These are phyloP conservation scores for Micropoecilia bifurca DNA, from an alignment of 2,797 vertebrate genomes.

Conservation along the genomic window DNA sequence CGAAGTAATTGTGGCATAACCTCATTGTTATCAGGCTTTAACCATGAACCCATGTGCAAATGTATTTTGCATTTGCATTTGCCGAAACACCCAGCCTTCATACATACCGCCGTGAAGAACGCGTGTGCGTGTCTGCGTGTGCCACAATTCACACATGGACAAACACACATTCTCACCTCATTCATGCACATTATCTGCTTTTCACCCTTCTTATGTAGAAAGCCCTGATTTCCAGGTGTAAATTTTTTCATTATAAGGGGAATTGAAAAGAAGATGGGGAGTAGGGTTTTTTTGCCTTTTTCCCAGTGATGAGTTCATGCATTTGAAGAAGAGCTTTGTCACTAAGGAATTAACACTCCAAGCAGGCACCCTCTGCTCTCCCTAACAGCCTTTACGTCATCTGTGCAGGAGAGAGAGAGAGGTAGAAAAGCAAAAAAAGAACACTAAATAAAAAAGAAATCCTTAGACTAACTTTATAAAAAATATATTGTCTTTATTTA, in stretches of 20 bases:
- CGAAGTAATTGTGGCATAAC: constrained; percentile 35
- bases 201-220: constrained; percentile 69
- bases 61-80: constrained; percentile 58
- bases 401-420: constrained; percentile 34
- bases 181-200: constrained; percentile 71
- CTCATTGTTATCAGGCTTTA: constrained; percentile 33
- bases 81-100: constrained; percentile 55
- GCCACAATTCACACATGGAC: constrained; percentile 25
- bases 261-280: constrained; percentile 80
- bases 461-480: constrained; percentile 22
- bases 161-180: constrained; percentile 58
- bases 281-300: constrained; percentile 61
- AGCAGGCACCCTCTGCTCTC: constrained; percentile 71
- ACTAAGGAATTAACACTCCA: constrained; percentile 81
- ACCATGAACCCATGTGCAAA: constrained; percentile 56
- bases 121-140: neutral
- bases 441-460: constrained; percentile 19
- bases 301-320: constrained; percentile 81
- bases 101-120: constrained; percentile 52
- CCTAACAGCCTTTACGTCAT: constrained; percentile 72
- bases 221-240: constrained; percentile 80
- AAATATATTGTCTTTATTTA: neutral
- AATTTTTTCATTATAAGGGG: constrained; percentile 78
- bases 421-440: constrained; percentile 20
- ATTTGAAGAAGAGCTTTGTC: constrained; percentile 85